Conservation (phyloP, 2,888 invertebrate species). For the Syrista parreyssii region DNA sequence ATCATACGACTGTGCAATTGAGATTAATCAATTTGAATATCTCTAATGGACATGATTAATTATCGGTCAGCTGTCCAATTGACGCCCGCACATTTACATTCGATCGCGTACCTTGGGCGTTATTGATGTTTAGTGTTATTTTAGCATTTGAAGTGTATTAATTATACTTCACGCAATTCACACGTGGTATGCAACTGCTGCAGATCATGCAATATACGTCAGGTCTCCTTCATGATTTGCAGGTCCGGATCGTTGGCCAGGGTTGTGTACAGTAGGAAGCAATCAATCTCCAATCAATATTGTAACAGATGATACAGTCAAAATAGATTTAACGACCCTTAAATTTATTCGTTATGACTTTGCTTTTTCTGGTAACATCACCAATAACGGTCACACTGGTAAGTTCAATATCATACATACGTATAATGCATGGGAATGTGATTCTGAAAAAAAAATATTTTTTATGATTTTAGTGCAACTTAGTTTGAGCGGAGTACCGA, state of each 20-base stretch:
- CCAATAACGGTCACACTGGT: constrained; percentile 81
- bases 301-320: constrained; percentile 68
- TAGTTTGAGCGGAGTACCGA: constrained; percentile 36
- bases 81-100: no score
- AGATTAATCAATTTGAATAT: no score
- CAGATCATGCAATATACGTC: no score
- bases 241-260: constrained; percentile 71
- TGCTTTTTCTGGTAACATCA: constrained; percentile 67
- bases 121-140: background rate
- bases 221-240: background rate
- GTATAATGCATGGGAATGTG: no score
- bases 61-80: no score
- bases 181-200: no score
- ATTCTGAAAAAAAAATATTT: background rate
- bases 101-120: no score
- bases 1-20: no score
- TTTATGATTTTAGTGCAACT: constrained; percentile 41
- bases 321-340: constrained; percentile 67
- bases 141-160: no score
- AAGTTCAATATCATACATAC: constrained; percentile 37
- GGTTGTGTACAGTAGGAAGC: constrained; percentile 72
- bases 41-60: no score
- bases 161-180: no score
- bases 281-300: constrained; percentile 85
- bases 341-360: constrained; percentile 71